Evolutionary conservation across 1,140 invertebrate genomes (phyloP), one percentile per base, ranked within the genome.

Genomic region (Hycleus cichorii): DNA sequence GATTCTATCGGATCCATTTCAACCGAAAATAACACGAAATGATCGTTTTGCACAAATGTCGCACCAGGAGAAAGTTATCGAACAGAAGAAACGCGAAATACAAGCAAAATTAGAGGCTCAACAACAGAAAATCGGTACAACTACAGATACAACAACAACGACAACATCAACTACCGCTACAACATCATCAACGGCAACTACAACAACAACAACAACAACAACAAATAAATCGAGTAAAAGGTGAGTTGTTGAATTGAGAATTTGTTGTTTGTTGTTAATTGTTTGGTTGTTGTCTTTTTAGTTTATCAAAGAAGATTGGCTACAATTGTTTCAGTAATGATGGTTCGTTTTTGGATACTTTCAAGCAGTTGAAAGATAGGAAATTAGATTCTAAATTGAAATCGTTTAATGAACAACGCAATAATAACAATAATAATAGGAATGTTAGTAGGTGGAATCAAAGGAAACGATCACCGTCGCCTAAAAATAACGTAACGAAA

Each of bases 331-430:
- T 90, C 73, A 83, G 82, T 18, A 90, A 90, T 76, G 89, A 91
- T 76, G 89, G 89, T 4, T 87, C 83, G 64, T 91, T 91, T 69
- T 74, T 91, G 63, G 86, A 86, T 69, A 86, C 89, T 53, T 91
- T 88, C 68, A 88, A 84, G 64, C 85, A 84, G 69, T 78, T 89
- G 58, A 77, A 82, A 1, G 81, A 77, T 32, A 74, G 74, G 47
- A 74, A 71, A 55, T 24, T 62, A n/a, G 69, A 42, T 9, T 64
- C 67, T 10, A 73, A 71, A 56, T 63, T 55, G 10, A 70, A 70
- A 58, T 63, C 63, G 25, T 69, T 68, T 48, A 64, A 68, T 67
- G 63, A 75, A 76, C 52, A 69, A 55, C 27, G 44, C 9, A 52
- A 18, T 38, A 38, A 49, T 26, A 49, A 32, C 39, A 47, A 18